Conservation (phyloP, 1,140 invertebrate genomes). For the Drosophila nikananu region DNA sequence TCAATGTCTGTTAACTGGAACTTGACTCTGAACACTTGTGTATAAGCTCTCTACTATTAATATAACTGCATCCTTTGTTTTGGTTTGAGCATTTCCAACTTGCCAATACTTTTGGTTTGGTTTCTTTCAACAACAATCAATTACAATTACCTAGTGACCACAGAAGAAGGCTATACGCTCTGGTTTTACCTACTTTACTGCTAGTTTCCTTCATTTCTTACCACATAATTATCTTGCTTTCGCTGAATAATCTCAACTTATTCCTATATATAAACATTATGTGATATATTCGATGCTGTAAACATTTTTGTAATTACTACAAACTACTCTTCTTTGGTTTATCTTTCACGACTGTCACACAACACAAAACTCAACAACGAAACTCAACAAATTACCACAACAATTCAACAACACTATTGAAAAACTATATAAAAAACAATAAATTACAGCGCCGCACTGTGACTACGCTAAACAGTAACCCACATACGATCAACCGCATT, state of each 20-base stretch:
- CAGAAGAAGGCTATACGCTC: conserved; percentile 29
- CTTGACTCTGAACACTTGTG: conserved; percentile 49
- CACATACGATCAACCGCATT: conserved; percentile 86
- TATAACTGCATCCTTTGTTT: conserved; percentile 55
- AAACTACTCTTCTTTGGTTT: conserved; percentile 72
- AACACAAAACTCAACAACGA: conserved; percentile 38
- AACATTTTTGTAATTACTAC: conserved; percentile 71
- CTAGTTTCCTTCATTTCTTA: conserved; percentile 45
- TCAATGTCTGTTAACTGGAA: conserved; percentile 44
- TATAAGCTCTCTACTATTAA: conserved; percentile 34
- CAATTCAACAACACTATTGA: conserved; percentile 53
- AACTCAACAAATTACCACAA: conserved; percentile 45
- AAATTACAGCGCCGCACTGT: conserved; percentile 85
- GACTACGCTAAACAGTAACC: conserved; percentile 85
- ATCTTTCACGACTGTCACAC: conserved; percentile 75
- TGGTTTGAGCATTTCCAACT: conserved; percentile 22
- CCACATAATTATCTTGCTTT: conserved; percentile 39
- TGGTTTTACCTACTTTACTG: conserved; percentile 16
- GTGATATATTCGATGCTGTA: conserved; percentile 65
- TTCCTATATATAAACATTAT: conserved; percentile 41
- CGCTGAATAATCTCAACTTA: conserved; percentile 43
- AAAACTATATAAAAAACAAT: conserved; percentile 60
- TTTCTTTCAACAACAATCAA: neutral
- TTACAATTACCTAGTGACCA: conserved; percentile 20
- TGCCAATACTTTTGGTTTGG: conserved; percentile 2